phyloP scores from a whole-genome alignment of 2,797 vertebrate species.

The Pogoniulus pusillus region DNA sequence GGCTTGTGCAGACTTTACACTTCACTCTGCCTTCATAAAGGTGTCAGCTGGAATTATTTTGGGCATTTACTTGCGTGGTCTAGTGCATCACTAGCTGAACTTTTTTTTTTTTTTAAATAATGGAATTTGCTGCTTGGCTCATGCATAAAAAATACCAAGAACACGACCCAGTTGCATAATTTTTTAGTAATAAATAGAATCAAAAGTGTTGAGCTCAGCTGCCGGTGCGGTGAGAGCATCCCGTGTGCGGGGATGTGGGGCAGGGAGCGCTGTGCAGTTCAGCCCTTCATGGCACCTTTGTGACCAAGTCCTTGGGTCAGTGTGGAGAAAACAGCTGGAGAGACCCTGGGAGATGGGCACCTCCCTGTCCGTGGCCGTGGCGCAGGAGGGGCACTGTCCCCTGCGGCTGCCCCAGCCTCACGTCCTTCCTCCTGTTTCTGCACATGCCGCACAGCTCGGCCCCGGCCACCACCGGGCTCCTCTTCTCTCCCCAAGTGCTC shows the following conservation, averaged over 20 bases:
- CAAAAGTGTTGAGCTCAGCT: slow-evolving; percentile 49
- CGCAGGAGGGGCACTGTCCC: background rate
- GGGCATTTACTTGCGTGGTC: slow-evolving; percentile 63
- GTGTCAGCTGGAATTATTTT: slow-evolving; percentile 66
- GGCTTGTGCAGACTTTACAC: slow-evolving; percentile 44
- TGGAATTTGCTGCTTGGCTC: slow-evolving; percentile 63
- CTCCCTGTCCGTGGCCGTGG: background rate
- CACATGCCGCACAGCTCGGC: background rate
- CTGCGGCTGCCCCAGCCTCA: rapidly evolving
- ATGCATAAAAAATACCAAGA: slow-evolving; percentile 63
- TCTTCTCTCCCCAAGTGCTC: background rate
- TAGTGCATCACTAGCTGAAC: slow-evolving; percentile 66
- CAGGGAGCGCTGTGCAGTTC: background rate
- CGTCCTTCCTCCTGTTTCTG: rapidly evolving
- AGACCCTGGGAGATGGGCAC: no score
- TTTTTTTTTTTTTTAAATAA: slow-evolving; percentile 34
- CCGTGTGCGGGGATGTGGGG: background rate
- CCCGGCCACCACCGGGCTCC: rapidly evolving
- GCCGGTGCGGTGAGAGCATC: background rate
- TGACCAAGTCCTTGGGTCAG: background rate
- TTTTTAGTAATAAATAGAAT: slow-evolving; percentile 65
- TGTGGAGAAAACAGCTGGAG: rapidly evolving
- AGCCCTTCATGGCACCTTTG: rapidly evolving
- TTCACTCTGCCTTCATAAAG: slow-evolving; percentile 62
- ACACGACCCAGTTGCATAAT: slow-evolving; percentile 69